Conservation (phyloP, 2,797 vertebrate species). For the Spinus olivaceus region DNA sequence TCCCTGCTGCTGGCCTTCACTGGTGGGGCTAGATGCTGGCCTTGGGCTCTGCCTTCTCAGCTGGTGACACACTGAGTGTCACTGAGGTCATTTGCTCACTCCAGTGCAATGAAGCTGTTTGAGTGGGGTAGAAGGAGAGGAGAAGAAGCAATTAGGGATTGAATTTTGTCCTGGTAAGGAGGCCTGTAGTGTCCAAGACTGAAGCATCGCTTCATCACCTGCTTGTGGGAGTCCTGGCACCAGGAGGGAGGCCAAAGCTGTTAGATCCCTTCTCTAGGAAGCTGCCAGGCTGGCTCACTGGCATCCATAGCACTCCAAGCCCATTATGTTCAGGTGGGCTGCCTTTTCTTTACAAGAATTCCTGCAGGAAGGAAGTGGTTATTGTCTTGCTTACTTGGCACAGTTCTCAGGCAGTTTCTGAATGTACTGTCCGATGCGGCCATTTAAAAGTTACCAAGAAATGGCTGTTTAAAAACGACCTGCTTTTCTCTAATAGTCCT, state of each 20-base stretch:
- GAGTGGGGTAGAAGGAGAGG: background rate
- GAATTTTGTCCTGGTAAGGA: background rate
- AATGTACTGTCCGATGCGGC: background rate
- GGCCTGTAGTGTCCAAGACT: background rate
- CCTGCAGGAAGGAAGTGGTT: background rate
- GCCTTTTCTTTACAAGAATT: background rate
- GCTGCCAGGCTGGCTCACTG: background rate
- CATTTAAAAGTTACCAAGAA: background rate
- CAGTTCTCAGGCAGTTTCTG: background rate
- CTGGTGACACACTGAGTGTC: background rate
- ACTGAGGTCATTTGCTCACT: accelerated
- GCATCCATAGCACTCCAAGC: accelerated
- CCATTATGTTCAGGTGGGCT: background rate
- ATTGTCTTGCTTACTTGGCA: background rate
- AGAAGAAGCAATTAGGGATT: background rate
- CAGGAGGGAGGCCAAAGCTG: background rate
- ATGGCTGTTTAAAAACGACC: background rate
- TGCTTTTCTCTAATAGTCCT: background rate
- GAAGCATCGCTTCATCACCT: background rate
- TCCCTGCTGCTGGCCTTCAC: background rate
- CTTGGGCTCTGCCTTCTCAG: background rate
- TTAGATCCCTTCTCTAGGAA: background rate
- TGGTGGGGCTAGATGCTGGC: background rate
- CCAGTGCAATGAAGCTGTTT: background rate
- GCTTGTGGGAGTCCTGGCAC: background rate